Base-by-base conservation (phyloP, 1,140 invertebrate genomes). In the Ceratitis capitata region DNA sequence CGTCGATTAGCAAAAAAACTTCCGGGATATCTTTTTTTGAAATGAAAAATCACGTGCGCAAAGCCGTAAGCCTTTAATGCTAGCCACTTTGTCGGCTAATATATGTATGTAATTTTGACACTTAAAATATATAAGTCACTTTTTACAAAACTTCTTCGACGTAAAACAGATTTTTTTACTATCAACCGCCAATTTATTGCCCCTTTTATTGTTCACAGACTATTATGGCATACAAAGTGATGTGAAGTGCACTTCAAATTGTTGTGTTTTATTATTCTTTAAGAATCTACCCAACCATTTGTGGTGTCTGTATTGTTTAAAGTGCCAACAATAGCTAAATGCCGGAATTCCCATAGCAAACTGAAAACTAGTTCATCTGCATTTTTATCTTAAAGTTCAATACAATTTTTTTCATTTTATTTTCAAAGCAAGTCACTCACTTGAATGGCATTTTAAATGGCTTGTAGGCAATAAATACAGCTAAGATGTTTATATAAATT, bases 181-280 rank as follows among this genome's bases (percentile, higher is more conserved):
- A 69, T n/a, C n/a, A n/a, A n/a, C n/a, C n/a, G n/a, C n/a, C n/a
- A n/a, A n/a, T n/a, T n/a, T n/a, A n/a, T n/a, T n/a, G n/a, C n/a
- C n/a, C n/a, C 4, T 35, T 32, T 35, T 29, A 32, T 35, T 69
- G 19, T 39, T 69, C 32, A 16, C 14, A 19, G 16, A 69, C 61
- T 69, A 69, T 35, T 69, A 35, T 69, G 14, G 61, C 35, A 19
- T 7, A 69, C 16, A 35, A 35, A 19, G 14, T 39, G n/a, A 9
- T 56, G 19, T 69, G 19, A 69, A 69, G 61, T 69, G 61, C 61
- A 69, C 61, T 69, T 69, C 61, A 69, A 69, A 69, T 69, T 69
- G 14, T 35, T 35, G 39, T 35, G 19, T 35, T 35, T n/a, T n/a
- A n/a, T n/a, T n/a, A n/a, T n/a, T n/a, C n/a, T n/a, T n/a, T 69